Evolutionary conservation across 1,140 invertebrate species (phyloP).

Genomic region (Pissodes strobi): DNA sequence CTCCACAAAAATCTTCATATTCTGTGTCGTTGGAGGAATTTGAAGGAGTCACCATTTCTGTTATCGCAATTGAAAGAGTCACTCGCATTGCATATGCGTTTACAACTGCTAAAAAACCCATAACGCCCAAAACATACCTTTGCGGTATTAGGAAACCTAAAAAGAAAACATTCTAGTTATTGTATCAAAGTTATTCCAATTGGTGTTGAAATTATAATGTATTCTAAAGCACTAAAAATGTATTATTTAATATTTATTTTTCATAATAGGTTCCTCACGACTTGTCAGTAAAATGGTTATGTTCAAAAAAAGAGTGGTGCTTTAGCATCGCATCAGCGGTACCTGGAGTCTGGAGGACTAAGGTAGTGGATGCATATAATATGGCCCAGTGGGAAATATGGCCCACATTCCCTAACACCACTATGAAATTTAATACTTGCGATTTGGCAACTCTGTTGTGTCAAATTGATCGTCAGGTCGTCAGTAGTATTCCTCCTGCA

Average conservation of each 20-base stretch:
- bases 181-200: too few species aligned
- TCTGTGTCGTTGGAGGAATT: conserved; percentile 23
- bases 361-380: background rate
- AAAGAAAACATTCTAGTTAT: too few species aligned
- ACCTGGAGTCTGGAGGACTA: too few species aligned
- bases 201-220: too few species aligned
- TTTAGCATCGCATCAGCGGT: too few species aligned
- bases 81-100: conserved; percentile 89
- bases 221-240: too few species aligned
- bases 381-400: background rate
- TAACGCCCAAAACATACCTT: conserved; percentile 76
- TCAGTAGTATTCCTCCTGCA: background rate
- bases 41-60: conserved; percentile 69
- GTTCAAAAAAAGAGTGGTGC: too few species aligned
- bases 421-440: background rate
- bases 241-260: too few species aligned
- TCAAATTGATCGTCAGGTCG: background rate
- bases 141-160: conserved; percentile 69
- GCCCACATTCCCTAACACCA: background rate
- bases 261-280: too few species aligned
- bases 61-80: conserved; percentile 87
- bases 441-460: too few species aligned
- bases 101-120: conserved; percentile 82
- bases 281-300: too few species aligned
- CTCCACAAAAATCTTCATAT: conserved; percentile 14